Evolutionary conservation across 2,888 invertebrate species (phyloP), one percentile per base, ranked within the genome.

Genomic region (Parelbella ahira): DNA sequence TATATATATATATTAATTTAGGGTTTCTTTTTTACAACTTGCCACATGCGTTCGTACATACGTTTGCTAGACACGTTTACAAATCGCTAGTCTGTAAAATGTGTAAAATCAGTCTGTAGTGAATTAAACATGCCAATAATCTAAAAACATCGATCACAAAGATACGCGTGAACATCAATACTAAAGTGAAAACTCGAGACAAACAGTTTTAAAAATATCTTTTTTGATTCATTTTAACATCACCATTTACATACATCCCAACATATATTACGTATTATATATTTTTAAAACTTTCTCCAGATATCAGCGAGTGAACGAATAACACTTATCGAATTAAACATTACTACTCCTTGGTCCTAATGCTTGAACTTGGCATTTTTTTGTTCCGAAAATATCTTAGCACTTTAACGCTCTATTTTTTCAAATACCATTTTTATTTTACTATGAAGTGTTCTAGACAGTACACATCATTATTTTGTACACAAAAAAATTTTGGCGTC

Each of bases 341-440:
- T 63, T n/a, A n/a, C n/a, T 69, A 69, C 63, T 74, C 78, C 79
- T 86, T 84, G 86, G 86, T 84, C 86, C 84, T 77, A 41, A 77
- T 76, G 80, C 80, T 73, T 79, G 59, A 69, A 74, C 68, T 81
- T 86, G 84, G 81, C 84, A 79, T 84, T n/a, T n/a, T n/a, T n/a
- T n/a, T n/a, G n/a, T n/a, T n/a, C n/a, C n/a, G n/a, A n/a, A n/a
- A n/a, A n/a, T n/a, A n/a, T n/a, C n/a, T n/a, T n/a, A n/a, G n/a
- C n/a, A n/a, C n/a, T n/a, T n/a, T n/a, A n/a, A n/a, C n/a, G n/a
- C n/a, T n/a, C n/a, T n/a, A n/a, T n/a, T n/a, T n/a, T n/a, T n/a
- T n/a, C n/a, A n/a, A n/a, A n/a, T n/a, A n/a, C n/a, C n/a, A n/a
- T n/a, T n/a, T n/a, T n/a, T n/a, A n/a, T n/a, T n/a, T n/a, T n/a